Evolutionary conservation across 2,888 invertebrate species (phyloP).

Genomic region (Drosophila pseudotalamancana): DNA sequence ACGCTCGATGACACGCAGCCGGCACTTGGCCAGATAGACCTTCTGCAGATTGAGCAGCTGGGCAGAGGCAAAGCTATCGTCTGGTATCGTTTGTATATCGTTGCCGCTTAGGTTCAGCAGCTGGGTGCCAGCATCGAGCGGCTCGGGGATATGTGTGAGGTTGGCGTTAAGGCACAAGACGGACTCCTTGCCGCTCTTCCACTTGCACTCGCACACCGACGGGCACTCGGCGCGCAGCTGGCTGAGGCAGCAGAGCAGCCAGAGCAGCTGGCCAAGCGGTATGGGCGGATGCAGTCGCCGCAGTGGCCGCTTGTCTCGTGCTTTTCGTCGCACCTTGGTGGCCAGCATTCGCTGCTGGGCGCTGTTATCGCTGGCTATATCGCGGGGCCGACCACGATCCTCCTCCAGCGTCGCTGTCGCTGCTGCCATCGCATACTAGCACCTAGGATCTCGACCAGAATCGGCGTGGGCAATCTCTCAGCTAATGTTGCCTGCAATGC

Average conservation of each 20-base stretch:
- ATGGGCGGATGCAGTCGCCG: conserved; percentile 71
- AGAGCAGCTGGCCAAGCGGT: conserved; percentile 71
- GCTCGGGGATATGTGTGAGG: conserved; percentile 89
- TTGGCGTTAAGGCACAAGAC: conserved; percentile 92
- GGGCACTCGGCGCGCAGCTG: conserved; percentile 88
- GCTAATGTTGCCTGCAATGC: conserved; percentile 34
- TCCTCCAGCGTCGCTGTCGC: conserved; percentile 56
- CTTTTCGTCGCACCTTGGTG: conserved; percentile 80
- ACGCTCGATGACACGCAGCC: conserved; percentile 88
- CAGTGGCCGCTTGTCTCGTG: conserved; percentile 43
- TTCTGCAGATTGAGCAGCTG: conserved; percentile 92
- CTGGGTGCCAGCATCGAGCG: conserved; percentile 91
- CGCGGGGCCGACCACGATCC: conserved; percentile 42
- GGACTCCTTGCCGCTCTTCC: conserved; percentile 94
- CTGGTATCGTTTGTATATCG: conserved; percentile 87
- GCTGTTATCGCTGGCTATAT: conserved; percentile 72
- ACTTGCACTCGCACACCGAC: conserved; percentile 93
- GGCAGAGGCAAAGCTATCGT: conserved; percentile 90
- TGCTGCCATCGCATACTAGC: conserved; percentile 74
- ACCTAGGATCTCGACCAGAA: conserved; percentile 14
- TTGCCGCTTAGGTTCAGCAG: conserved; percentile 92
- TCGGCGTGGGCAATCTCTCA: conserved; percentile 10
- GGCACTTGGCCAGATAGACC: conserved; percentile 90
- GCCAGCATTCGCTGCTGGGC: conserved; percentile 75
- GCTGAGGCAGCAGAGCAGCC: conserved; percentile 79